Percentiles rank a stretch among this genome's conserved stretches.
Conservation (phyloP, 2,113 vertebrate species). For the Lycocorax pyrrhopterus region DNA sequence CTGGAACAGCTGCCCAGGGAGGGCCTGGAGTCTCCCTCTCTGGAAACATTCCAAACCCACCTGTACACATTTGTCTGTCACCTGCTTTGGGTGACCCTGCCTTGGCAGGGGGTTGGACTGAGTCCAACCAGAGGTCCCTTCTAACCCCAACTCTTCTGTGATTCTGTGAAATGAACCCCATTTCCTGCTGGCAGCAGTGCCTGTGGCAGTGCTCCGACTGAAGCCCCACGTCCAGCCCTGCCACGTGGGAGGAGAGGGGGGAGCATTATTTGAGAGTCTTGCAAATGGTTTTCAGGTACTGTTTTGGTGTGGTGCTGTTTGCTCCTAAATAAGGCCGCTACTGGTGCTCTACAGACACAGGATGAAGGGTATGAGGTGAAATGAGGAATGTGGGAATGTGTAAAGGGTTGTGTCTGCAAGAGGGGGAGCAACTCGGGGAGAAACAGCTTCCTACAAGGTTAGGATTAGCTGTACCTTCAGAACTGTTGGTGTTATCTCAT, state of each 20-base stretch:
- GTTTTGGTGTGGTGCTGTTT: background rate
- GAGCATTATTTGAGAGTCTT: background rate
- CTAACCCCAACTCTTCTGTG: background rate
- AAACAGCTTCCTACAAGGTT: background rate
- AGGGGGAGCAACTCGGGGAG: background rate
- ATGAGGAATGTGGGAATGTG: background rate
- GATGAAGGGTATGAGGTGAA: background rate
- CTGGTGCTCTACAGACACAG: background rate
- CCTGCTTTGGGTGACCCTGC: background rate
- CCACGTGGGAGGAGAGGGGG: background rate
- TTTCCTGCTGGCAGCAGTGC: background rate
- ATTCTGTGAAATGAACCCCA: background rate
- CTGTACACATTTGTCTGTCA: background rate
- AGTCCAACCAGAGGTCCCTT: background rate
- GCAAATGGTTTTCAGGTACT: rapidly evolving
- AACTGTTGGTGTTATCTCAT: conserved; percentile 32
- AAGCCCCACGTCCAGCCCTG: background rate
- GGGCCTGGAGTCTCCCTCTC: background rate
- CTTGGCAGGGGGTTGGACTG: background rate
- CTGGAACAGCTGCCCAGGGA: background rate
- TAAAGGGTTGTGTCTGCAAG: background rate
- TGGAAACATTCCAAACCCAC: background rate
- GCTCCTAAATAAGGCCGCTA: background rate
- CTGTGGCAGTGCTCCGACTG: background rate
- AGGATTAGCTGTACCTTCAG: background rate